These are phyloP conservation scores for Synanthedon myopaeformis DNA, from an alignment of 2,888 invertebrate genomes.

Conservation along the genomic window DNA sequence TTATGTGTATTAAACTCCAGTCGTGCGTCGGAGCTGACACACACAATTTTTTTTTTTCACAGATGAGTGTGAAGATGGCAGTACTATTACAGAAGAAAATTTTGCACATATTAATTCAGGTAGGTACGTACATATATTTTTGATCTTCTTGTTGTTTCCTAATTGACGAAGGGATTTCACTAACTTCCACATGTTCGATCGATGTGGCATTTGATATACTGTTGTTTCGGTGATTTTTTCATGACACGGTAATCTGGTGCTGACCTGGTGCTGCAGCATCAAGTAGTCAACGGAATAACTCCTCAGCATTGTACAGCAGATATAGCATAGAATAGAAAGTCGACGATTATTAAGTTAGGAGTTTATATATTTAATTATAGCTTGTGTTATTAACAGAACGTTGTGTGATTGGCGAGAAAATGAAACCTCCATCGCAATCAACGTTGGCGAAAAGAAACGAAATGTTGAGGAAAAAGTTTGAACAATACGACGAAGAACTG, in stretches of 20 bases:
- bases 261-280: no score
- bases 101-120: background rate
- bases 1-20: no score
- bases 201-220: no score
- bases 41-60: no score
- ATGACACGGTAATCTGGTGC: no score
- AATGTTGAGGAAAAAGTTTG: constrained; percentile 21
- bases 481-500: constrained; percentile 30
- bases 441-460: constrained; percentile 21
- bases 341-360: background rate
- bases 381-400: constrained; percentile 16
- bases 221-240: no score
- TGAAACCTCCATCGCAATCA: constrained; percentile 18
- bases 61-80: background rate
- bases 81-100: background rate
- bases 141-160: no score
- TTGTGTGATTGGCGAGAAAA: constrained; percentile 36
- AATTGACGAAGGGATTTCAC: no score
- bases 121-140: background rate
- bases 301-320: background rate
- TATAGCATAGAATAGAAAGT: constrained; percentile 22
- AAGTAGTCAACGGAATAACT: no score
- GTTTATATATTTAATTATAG: no score
- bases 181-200: no score
- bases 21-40: no score